Evolutionary conservation across 2,888 invertebrate genomes (phyloP).

Genomic region (Mythimna vitellina): DNA sequence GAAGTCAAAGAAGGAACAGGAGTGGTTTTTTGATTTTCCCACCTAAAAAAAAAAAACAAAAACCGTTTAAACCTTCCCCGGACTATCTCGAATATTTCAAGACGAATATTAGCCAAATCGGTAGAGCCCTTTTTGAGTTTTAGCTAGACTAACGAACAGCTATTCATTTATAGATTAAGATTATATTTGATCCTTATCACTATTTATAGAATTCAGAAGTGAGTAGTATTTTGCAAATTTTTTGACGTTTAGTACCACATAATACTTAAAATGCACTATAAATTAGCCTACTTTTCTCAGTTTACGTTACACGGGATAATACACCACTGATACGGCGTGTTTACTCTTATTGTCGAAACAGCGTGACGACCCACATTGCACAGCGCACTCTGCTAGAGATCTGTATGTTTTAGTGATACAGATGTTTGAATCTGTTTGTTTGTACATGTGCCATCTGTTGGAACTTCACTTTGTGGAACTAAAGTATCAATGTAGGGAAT

Average conservation of each 20-base stretch:
- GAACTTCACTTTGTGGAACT: conserved; percentile 29
- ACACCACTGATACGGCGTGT: conserved; percentile 38
- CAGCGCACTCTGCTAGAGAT: conserved; percentile 22
- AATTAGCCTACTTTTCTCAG: neutral
- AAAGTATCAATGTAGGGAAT: conserved; percentile 4
- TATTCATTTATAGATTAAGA: too few relatives aligned
- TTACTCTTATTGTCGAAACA: conserved; percentile 48
- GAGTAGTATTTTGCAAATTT: neutral
- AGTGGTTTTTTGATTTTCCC: too few relatives aligned
- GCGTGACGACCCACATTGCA: conserved; percentile 51
- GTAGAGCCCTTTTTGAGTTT: too few relatives aligned
- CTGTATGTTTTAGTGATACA: conserved; percentile 38
- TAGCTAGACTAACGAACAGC: too few relatives aligned
- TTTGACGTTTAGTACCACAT: neutral
- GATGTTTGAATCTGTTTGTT: conserved; percentile 43
- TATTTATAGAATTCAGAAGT: conserved; percentile 1
- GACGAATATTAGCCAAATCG: too few relatives aligned
- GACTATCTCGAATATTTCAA: too few relatives aligned
- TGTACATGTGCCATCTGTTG: conserved; percentile 27
- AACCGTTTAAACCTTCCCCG: too few relatives aligned
- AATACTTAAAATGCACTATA: neutral
- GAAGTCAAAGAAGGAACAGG: too few relatives aligned
- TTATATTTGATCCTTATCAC: too few relatives aligned
- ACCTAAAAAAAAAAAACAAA: too few relatives aligned
- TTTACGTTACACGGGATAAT: conserved; percentile 31